Evolutionary conservation across 2,113 vertebrate genomes (phyloP).

Genomic region (Eublepharis macularius): DNA sequence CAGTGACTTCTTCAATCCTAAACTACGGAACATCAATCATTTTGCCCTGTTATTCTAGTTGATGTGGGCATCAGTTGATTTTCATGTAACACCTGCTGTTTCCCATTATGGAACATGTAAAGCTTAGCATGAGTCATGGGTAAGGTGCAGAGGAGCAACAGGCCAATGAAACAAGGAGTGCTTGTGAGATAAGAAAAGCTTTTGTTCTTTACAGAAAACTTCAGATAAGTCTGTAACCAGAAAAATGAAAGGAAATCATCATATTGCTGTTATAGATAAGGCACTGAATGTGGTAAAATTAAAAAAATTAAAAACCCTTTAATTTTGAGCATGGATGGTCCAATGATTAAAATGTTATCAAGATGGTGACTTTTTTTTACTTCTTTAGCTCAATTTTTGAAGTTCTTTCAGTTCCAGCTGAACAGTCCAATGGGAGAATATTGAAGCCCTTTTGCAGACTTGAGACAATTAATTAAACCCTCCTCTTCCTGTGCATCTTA

Average conservation of each 20-base stretch:
- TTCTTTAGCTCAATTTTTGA: neutral
- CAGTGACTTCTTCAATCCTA: neutral
- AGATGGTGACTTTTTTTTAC: neutral
- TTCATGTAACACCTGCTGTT: neutral
- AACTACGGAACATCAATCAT: neutral
- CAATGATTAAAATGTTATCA: neutral
- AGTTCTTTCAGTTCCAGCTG: neutral
- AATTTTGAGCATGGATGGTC: neutral
- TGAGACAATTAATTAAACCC: neutral
- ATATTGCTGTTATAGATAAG: neutral
- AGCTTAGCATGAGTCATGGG: neutral
- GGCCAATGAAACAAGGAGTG: neutral
- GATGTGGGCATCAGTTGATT: neutral
- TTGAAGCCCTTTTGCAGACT: neutral
- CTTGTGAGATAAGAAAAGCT: neutral
- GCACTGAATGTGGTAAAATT: neutral
- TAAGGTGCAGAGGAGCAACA: neutral
- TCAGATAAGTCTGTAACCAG: neutral
- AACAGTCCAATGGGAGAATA: neutral
- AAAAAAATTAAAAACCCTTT: neutral
- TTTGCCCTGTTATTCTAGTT: neutral
- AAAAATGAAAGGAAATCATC: neutral
- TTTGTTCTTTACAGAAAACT: conserved; percentile 13
- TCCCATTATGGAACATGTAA: neutral
- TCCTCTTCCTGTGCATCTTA: neutral